Evolutionary conservation across 2,888 invertebrate genomes (phyloP).

Genomic region (Furcula furcula): DNA sequence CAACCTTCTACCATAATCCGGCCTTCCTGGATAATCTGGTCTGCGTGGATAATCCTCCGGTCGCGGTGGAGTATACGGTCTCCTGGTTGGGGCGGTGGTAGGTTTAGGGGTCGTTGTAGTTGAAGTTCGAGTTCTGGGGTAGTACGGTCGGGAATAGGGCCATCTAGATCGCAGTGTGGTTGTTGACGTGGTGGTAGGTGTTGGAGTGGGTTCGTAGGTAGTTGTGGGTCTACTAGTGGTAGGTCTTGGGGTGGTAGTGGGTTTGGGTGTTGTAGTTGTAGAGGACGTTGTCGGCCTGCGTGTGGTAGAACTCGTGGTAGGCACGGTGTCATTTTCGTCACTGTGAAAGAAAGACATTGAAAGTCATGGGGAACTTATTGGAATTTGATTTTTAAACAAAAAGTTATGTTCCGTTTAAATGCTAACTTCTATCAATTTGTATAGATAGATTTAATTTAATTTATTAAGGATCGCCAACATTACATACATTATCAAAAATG

Average conservation of each 20-base stretch:
- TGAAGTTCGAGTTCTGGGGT: constrained; percentile 16
- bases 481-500: too few relatives aligned
- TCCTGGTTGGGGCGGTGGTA: constrained; percentile 12
- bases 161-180: constrained; percentile 13
- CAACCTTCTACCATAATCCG: constrained; percentile 9
- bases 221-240: constrained; percentile 15
- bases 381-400: too few relatives aligned
- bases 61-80: constrained; percentile 13
- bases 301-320: constrained; percentile 18
- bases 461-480: too few relatives aligned
- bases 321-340: constrained; percentile 44
- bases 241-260: constrained; percentile 25
- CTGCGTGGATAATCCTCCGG: constrained; percentile 20
- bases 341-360: constrained; percentile 37
- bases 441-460: too few relatives aligned
- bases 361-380: too few relatives aligned
- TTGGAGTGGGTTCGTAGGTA: constrained; percentile 21
- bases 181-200: constrained; percentile 18
- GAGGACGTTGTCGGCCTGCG: constrained; percentile 31
- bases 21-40: constrained; percentile 12
- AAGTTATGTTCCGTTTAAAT: too few relatives aligned
- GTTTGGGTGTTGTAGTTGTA: constrained; percentile 25
- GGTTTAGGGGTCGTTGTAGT: constrained; percentile 20
- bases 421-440: too few relatives aligned
- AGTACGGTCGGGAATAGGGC: constrained; percentile 25